These are phyloP conservation scores for Ganaspis brasiliensis DNA, from an alignment of 2,888 invertebrate species.

Conservation along the genomic window DNA sequence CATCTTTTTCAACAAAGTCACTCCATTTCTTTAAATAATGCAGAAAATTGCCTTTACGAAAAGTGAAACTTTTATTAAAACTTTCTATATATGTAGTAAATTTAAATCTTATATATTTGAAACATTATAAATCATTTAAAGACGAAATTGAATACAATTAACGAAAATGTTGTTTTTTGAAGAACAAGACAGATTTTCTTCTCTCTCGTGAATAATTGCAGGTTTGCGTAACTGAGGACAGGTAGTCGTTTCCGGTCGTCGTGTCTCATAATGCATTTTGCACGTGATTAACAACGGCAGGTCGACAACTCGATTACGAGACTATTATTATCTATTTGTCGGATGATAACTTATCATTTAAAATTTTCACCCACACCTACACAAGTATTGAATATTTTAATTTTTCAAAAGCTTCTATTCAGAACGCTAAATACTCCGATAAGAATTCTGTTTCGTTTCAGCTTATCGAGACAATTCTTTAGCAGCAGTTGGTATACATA, in stretches of 20 bases:
- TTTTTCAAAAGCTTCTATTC: not conserved
- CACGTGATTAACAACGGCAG: slow-evolving; percentile 25
- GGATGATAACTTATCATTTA: not conserved
- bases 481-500: not conserved
- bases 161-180: not conserved
- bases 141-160: no score
- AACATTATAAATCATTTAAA: no score
- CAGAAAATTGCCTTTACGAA: not conserved
- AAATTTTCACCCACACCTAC: not conserved
- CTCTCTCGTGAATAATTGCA: slow-evolving; percentile 31
- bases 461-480: not conserved
- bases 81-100: slow-evolving; percentile 19
- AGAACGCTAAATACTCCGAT: no score
- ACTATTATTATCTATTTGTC: slow-evolving; percentile 28
- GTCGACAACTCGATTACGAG: slow-evolving; percentile 12
- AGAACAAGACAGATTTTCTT: no score
- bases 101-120: no score
- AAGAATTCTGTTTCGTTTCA: no score
- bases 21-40: slow-evolving; percentile 23
- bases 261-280: slow-evolving; percentile 31
- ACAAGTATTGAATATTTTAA: not conserved
- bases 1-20: not conserved
- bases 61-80: slow-evolving; percentile 27
- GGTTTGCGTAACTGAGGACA: slow-evolving; percentile 38
- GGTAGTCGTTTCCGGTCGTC: slow-evolving; percentile 41